A percentile compares a stretch with the other conserved stretches of the same genome.
phyloP scores from a whole-genome alignment of 37 sponge, comb jelly and placozoan species.

The Bolinopsis microptera region DNA sequence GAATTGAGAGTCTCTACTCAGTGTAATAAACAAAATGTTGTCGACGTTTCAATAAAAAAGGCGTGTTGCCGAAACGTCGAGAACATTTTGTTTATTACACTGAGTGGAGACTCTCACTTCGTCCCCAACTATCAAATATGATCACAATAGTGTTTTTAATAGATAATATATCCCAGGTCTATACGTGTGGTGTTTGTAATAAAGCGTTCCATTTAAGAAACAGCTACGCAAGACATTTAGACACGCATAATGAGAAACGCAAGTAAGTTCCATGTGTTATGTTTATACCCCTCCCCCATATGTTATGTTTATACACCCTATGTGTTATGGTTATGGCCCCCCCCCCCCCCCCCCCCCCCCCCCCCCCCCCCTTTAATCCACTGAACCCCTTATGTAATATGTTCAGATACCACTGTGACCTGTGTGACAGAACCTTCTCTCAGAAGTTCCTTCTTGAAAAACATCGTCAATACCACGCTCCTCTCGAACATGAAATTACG shows the following conservation, averaged over 20 bases:
- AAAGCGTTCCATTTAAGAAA: constrained; percentile 50
- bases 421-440: constrained; percentile 32
- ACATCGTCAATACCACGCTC: constrained; percentile 56
- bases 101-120: no score
- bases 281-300: not conserved
- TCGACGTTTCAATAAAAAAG: no score
- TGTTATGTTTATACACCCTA: no score
- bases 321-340: no score
- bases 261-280: not conserved
- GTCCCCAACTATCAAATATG: no score
- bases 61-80: no score
- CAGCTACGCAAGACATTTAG: constrained; percentile 38
- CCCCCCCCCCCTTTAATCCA: no score
- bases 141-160: not conserved
- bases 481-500: constrained; percentile 45
- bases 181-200: not conserved
- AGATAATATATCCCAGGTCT: not conserved
- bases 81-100: no score
- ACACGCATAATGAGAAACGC: constrained; percentile 52
- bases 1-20: no score
- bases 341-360: no score
- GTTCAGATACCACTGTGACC: constrained; percentile 55
- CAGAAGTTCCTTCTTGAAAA: constrained; percentile 55
- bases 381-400: not conserved
- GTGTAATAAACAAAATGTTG: no score